Conservation (phyloP, 2,113 vertebrate species). For the Syngnathus floridae region DNA sequence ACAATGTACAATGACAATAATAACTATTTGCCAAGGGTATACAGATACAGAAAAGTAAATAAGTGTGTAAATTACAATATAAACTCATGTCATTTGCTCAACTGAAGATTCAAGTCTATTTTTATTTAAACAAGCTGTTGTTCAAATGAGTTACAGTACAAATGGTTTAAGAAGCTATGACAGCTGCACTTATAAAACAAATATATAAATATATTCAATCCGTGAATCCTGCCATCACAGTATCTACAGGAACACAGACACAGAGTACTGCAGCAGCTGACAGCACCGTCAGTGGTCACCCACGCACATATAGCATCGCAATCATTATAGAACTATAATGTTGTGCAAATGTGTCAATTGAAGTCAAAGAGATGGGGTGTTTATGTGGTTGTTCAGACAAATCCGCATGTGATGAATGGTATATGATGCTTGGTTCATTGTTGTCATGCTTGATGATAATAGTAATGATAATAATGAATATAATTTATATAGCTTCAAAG, state of each 20-base stretch:
- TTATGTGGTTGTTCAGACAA: constrained; percentile 1
- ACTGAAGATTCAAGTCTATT: background rate
- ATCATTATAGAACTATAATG: constrained; percentile 6
- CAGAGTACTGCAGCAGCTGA: constrained; percentile 17
- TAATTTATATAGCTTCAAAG: too few relatives aligned
- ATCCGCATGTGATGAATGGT: background rate
- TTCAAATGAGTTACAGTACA: background rate
- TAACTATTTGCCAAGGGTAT: background rate
- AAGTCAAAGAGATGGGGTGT: background rate
- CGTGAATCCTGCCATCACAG: constrained; percentile 27
- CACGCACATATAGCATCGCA: constrained; percentile 32
- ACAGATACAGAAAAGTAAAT: background rate
- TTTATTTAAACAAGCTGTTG: background rate
- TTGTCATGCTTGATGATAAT: too few relatives aligned
- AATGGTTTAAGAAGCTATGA: background rate
- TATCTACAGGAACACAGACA: constrained; percentile 54
- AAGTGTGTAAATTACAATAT: background rate
- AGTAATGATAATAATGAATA: too few relatives aligned
- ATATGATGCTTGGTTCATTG: background rate
- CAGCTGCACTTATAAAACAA: constrained; percentile 15
- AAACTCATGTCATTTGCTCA: background rate
- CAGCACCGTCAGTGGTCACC: constrained; percentile 28
- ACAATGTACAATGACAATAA: background rate
- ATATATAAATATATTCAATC: constrained; percentile 19
- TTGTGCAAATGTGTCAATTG: constrained; percentile 12